These are phyloP conservation scores for Archocentrus centrarchus DNA, from an alignment of 2,113 vertebrate species.

Conservation along the genomic window DNA sequence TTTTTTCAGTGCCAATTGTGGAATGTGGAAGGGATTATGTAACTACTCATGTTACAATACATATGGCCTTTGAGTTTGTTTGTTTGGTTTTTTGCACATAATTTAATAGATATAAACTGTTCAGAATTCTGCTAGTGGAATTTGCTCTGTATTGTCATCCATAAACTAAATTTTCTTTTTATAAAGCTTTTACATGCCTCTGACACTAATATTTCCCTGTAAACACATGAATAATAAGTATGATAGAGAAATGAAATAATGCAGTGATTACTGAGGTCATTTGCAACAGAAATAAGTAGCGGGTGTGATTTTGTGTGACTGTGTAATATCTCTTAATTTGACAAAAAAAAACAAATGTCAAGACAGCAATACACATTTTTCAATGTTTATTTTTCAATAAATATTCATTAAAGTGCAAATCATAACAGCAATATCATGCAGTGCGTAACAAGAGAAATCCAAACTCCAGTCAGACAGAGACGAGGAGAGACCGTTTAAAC, in stretches of 20 bases:
- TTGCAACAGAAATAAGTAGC: background rate
- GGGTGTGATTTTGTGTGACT: background rate
- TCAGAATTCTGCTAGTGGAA: background rate
- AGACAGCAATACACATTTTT: slow-evolving; percentile 1
- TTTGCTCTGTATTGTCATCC: background rate
- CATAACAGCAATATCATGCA: slow-evolving; percentile 83
- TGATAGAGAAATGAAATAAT: slow-evolving; percentile 10
- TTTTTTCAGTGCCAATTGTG: background rate
- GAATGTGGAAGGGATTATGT: background rate
- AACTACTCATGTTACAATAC: background rate
- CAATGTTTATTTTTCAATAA: slow-evolving; percentile 76
- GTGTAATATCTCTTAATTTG: background rate
- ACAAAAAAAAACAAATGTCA: background rate
- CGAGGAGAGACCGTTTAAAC: slow-evolving; percentile 12
- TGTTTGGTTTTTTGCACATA: background rate
- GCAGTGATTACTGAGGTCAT: slow-evolving; percentile 32
- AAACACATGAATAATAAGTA: slow-evolving; percentile 22
- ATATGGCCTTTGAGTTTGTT: background rate
- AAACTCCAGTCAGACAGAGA: slow-evolving; percentile 48
- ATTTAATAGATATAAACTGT: background rate
- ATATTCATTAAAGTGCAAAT: slow-evolving; percentile 85
- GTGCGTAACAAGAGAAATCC: slow-evolving; percentile 73
- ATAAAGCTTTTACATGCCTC: background rate
- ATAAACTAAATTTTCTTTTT: slow-evolving; percentile 4
- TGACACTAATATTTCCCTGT: background rate